Conservation (phyloP, 2,888 invertebrate species). For the Pristionchus exspectatus region DNA sequence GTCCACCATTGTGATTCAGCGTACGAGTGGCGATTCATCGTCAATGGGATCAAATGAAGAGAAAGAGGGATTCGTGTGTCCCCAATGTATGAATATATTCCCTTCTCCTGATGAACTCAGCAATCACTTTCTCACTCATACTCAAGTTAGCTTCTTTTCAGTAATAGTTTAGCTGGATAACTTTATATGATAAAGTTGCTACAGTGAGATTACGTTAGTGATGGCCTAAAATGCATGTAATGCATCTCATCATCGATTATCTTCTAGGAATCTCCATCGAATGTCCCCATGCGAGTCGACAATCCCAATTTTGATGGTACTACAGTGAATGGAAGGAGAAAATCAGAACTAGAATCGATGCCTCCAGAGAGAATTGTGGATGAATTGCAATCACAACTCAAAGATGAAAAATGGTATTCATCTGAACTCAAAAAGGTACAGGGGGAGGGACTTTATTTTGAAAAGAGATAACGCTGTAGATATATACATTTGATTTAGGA, state of each 20-base stretch:
- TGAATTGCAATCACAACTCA: slow-evolving; percentile 62
- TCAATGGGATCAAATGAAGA: slow-evolving; percentile 49
- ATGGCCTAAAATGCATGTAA: background rate
- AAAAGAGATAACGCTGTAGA: background rate
- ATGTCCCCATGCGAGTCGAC: background rate
- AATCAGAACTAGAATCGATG: slow-evolving; percentile 29
- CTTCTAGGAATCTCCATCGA: slow-evolving; percentile 3
- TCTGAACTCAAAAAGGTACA: slow-evolving; percentile 78
- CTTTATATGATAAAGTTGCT: background rate
- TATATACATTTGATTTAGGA: slow-evolving; percentile 80
- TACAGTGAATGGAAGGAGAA: slow-evolving; percentile 37
- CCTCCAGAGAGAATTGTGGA: slow-evolving; percentile 60
- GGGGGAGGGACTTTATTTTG: background rate
- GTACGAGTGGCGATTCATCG: slow-evolving; percentile 37
- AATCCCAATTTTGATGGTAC: slow-evolving; percentile 57
- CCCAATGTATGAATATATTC: slow-evolving; percentile 68
- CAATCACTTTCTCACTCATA: slow-evolving; percentile 65
- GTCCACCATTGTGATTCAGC: background rate
- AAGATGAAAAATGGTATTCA: slow-evolving; percentile 79
- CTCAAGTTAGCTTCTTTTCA: slow-evolving; percentile 56
- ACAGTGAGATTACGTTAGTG: background rate
- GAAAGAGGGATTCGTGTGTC: slow-evolving; percentile 81
- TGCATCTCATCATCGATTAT: background rate
- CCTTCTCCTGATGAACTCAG: slow-evolving; percentile 65
- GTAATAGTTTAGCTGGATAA: too few relatives aligned